phyloP scores from a whole-genome alignment of 2,797 vertebrate genomes.

The Mycteria americana region DNA sequence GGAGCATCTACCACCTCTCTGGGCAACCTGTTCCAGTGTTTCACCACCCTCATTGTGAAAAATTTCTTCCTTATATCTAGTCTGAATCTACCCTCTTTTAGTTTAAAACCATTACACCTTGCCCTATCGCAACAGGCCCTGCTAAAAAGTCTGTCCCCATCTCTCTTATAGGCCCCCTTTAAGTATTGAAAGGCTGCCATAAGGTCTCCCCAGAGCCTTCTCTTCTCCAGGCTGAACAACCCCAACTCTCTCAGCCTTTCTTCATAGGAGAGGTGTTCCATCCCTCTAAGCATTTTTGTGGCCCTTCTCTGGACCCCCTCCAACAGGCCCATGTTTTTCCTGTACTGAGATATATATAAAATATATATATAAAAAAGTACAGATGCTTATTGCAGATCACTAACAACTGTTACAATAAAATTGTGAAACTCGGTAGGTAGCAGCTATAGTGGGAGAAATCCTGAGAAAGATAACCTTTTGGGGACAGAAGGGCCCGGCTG shows the following conservation, averaged over 20 bases:
- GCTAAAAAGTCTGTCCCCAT: background rate
- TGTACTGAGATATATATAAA: background rate
- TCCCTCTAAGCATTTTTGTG: background rate
- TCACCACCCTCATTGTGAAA: background rate
- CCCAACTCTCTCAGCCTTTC: background rate
- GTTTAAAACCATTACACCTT: background rate
- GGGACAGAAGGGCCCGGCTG: background rate
- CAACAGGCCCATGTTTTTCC: background rate
- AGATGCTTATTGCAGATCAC: background rate
- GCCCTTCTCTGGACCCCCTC: background rate
- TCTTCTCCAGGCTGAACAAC: background rate
- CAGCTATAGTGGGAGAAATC: background rate
- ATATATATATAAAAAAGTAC: background rate
- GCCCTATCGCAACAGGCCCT: background rate
- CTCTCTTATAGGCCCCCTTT: background rate
- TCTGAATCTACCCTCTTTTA: background rate
- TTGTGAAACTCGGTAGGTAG: background rate
- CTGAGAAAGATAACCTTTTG: background rate
- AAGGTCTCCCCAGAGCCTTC: rapidly evolving
- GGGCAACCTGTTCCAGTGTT: background rate
- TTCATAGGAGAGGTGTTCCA: background rate
- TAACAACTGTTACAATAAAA: background rate
- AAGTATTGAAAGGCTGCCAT: background rate
- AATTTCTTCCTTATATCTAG: background rate
- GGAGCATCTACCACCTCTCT: background rate